Evolutionary conservation across 2,888 invertebrate species (phyloP).

Genomic region (Strigamia transsilvanica): DNA sequence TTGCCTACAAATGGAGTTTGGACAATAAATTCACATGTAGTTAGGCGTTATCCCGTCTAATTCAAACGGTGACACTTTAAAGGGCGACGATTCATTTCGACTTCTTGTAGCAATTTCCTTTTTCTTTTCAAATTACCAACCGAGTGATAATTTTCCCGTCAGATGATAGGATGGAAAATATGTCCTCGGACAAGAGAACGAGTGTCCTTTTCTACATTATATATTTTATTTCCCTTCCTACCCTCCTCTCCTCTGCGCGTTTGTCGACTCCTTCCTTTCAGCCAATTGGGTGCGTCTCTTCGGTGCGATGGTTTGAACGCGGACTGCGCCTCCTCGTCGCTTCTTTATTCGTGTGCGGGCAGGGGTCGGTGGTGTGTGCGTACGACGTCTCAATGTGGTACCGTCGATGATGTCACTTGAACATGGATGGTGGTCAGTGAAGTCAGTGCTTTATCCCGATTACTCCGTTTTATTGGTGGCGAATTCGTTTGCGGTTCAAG

Average conservation of each 20-base stretch:
- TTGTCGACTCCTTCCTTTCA: conserved; percentile 3
- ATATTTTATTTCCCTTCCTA: background rate
- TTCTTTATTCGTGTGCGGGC: conserved; percentile 30
- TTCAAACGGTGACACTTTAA: background rate
- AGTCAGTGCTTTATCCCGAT: conserved; percentile 11
- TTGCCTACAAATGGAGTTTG: background rate
- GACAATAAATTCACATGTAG: background rate
- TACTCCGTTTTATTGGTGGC: conserved; percentile 16
- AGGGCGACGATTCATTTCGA: background rate
- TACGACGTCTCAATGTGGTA: conserved; percentile 8
- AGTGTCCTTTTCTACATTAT: background rate
- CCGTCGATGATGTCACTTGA: conserved; percentile 29
- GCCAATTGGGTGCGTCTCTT: conserved; percentile 3
- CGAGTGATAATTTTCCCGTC: background rate
- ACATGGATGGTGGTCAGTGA: conserved; percentile 5
- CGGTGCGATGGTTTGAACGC: conserved; percentile 8
- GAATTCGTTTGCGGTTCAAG: background rate
- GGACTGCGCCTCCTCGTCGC: background rate
- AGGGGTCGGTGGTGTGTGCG: background rate
- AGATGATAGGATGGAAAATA: background rate
- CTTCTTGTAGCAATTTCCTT: background rate
- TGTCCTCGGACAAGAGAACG: background rate
- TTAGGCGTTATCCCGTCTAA: background rate
- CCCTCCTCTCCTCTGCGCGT: background rate
- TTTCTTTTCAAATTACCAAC: background rate